Conservation (phyloP, 2,888 invertebrate genomes). For the Nematopogon swammerdamellus region DNA sequence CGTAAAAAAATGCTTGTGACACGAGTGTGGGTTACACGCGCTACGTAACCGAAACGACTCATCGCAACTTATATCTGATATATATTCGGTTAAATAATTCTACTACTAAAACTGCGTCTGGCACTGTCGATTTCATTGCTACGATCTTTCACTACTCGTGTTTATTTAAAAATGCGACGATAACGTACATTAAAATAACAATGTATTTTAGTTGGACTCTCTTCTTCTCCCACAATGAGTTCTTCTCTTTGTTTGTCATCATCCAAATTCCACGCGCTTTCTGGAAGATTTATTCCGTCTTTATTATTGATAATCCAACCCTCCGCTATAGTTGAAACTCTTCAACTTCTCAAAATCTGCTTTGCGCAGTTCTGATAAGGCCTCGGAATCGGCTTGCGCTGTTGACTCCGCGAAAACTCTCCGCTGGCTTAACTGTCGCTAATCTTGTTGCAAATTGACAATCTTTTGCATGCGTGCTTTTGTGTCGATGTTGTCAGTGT, state of each 20-base stretch:
- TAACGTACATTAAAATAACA: conserved; percentile 50
- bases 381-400: no score
- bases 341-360: no score
- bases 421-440: no score
- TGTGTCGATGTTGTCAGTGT: conserved; percentile 33
- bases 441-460: no score
- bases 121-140: background rate
- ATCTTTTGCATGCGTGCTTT: conserved; percentile 49
- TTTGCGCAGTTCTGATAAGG: no score
- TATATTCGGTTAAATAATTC: background rate
- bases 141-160: background rate
- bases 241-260: conserved; percentile 34
- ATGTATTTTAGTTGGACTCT: conserved; percentile 30
- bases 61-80: background rate
- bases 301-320: no score
- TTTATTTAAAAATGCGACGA: conserved; percentile 9
- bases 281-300: no score
- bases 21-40: background rate
- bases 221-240: conserved; percentile 31
- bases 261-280: conserved; percentile 40
- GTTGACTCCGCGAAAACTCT: no score
- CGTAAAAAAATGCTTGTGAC: background rate
- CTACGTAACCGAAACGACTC: background rate
- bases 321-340: no score
- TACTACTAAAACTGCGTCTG: background rate